A percentile compares a stretch with the other conserved stretches of the same genome.
These are phyloP conservation scores for Ligdia adustata DNA, from an alignment of 2,888 invertebrate species.

Conservation along the genomic window DNA sequence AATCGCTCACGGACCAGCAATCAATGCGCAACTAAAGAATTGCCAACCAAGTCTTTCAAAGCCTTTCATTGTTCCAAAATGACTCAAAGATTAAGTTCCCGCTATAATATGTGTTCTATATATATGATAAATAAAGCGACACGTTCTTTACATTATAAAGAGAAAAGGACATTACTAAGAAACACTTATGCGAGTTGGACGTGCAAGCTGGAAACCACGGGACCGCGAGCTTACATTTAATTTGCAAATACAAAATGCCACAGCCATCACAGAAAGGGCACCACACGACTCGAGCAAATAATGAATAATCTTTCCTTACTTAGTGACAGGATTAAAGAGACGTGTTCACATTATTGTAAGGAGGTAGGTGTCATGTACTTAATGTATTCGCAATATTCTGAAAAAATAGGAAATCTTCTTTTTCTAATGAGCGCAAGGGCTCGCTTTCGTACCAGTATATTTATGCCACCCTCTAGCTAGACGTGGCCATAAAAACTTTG, in stretches of 20 bases:
- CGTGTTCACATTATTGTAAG: conserved; percentile 3
- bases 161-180: conserved; percentile 52
- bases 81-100: background rate
- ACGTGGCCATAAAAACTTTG: too few species aligned
- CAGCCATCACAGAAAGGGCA: conserved; percentile 59
- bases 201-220: conserved; percentile 13
- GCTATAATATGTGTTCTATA: conserved; percentile 12
- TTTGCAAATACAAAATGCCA: conserved; percentile 63
- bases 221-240: conserved; percentile 71
- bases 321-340: conserved; percentile 44
- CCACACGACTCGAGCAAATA: conserved; percentile 58
- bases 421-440: too few species aligned
- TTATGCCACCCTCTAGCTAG: too few species aligned
- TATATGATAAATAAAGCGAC: conserved; percentile 17
- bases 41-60: background rate
- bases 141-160: conserved; percentile 17
- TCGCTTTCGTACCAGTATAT: too few species aligned
- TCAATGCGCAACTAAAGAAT: background rate
- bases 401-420: too few species aligned
- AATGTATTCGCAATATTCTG: too few species aligned
- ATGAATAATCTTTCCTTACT: conserved; percentile 67
- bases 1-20: too few species aligned
- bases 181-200: conserved; percentile 52
- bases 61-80: background rate
- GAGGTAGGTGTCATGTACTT: too few species aligned